These are phyloP conservation scores for Meganola albula DNA, from an alignment of 2,888 invertebrate genomes.

Conservation along the genomic window DNA sequence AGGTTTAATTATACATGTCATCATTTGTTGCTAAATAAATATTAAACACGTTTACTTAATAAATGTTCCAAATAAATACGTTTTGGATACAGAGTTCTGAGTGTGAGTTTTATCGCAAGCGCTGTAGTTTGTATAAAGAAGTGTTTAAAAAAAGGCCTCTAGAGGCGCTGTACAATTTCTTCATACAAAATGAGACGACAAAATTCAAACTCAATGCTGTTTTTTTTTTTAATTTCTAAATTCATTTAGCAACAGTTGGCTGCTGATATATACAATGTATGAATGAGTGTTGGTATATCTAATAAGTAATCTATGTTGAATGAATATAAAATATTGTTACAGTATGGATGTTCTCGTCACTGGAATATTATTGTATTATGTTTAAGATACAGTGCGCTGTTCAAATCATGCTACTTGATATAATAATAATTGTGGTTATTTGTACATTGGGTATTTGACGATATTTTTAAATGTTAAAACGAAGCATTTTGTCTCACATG, in stretches of 20 bases:
- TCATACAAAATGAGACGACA: no score
- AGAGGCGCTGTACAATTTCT: no score
- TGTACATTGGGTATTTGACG: no score
- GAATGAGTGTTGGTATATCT: slow-evolving; percentile 24
- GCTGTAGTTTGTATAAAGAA: no score
- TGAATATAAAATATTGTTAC: slow-evolving; percentile 20
- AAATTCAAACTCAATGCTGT: no score
- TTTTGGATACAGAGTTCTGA: no score
- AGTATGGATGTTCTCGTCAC: slow-evolving; percentile 25
- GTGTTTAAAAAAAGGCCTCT: no score
- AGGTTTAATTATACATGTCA: slow-evolving; percentile 16
- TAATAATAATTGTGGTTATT: slow-evolving; percentile 28
- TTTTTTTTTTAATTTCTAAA: not conserved
- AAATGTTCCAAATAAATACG: no score
- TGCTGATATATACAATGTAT: slow-evolving; percentile 20
- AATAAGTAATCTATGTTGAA: slow-evolving; percentile 20
- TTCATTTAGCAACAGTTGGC: slow-evolving; percentile 18
- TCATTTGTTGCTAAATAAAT: slow-evolving; percentile 19
- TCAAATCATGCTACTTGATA: slow-evolving; percentile 35
- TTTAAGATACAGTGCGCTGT: slow-evolving; percentile 33
- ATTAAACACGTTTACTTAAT: no score
- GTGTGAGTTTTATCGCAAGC: no score
- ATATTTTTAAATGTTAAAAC: no score
- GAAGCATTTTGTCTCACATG: no score
- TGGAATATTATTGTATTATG: slow-evolving; percentile 23